These are phyloP conservation scores for Clarias gariepinus DNA, from an alignment of 2,113 vertebrate species.

Conservation along the genomic window DNA sequence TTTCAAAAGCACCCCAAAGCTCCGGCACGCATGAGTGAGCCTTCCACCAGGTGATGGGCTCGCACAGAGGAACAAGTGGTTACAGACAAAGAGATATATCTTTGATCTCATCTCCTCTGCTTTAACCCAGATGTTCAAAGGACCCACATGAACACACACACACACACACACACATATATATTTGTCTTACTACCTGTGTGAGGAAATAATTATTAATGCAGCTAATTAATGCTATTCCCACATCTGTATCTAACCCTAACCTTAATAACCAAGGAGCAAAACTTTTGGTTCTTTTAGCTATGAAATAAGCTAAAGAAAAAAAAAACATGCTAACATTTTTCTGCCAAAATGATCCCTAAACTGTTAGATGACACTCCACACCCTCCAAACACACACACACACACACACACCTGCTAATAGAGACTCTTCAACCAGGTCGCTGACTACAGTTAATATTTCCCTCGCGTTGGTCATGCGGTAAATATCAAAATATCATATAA, in stretches of 20 bases:
- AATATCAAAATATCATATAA: conserved; percentile 5
- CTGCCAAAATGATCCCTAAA: neutral
- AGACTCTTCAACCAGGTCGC: neutral
- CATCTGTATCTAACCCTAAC: neutral
- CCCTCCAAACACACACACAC: neutral
- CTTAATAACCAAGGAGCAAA: neutral
- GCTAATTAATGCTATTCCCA: too few relatives aligned
- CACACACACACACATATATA: neutral
- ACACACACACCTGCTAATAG: conserved; percentile 15
- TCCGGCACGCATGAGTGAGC: conserved; percentile 63
- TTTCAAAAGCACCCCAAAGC: conserved; percentile 71
- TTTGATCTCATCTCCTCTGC: conserved; percentile 50
- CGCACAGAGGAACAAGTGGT: conserved; percentile 36
- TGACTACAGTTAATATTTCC: neutral
- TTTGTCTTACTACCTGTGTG: too few relatives aligned
- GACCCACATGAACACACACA: conserved; percentile 33
- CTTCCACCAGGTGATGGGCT: conserved; percentile 62
- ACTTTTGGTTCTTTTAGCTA: neutral
- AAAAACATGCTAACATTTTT: neutral
- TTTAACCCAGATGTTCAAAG: conserved; percentile 39
- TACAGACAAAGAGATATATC: conserved; percentile 45
- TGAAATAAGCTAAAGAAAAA: neutral
- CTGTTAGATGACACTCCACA: neutral
- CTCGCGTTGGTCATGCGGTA: neutral
- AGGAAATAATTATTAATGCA: neutral